A percentile compares a stretch with the other conserved stretches of the same genome.
phyloP scores from a whole-genome alignment of 1,140 invertebrate genomes.

The Drosophila takahashii region DNA sequence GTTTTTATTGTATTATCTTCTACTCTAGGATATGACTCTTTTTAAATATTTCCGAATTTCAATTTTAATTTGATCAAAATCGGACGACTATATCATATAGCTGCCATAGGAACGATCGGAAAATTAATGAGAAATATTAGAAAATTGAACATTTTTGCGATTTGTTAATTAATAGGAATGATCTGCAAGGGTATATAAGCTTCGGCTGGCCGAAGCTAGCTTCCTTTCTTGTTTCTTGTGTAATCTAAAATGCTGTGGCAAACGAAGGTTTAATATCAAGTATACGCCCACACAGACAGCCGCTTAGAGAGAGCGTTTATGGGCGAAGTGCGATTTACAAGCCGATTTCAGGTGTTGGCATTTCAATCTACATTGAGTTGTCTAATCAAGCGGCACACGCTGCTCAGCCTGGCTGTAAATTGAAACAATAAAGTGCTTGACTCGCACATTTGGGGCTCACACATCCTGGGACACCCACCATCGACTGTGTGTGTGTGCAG shows the following conservation, averaged over 20 bases:
- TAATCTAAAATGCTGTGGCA: neutral
- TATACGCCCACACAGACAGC: constrained; percentile 3
- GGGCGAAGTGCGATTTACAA: constrained; percentile 57
- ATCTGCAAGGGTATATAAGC: too few relatives aligned
- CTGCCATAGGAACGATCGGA: too few relatives aligned
- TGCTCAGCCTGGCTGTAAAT: constrained; percentile 72
- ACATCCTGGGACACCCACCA: neutral
- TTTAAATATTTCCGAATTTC: too few relatives aligned
- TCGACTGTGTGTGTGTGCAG: constrained; percentile 42
- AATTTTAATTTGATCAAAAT: too few relatives aligned
- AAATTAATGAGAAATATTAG: too few relatives aligned
- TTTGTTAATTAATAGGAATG: too few relatives aligned
- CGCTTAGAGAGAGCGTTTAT: constrained; percentile 28
- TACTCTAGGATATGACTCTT: too few relatives aligned
- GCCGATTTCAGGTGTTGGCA: constrained; percentile 77
- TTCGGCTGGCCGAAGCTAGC: too few relatives aligned
- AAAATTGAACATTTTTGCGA: too few relatives aligned
- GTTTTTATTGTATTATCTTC: too few relatives aligned
- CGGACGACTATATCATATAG: too few relatives aligned
- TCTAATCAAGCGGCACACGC: constrained; percentile 75
- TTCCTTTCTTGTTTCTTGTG: too few relatives aligned
- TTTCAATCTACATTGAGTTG: constrained; percentile 81
- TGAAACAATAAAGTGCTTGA: constrained; percentile 81
- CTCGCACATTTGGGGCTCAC: constrained; percentile 50
- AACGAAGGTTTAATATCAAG: constrained; percentile 23